Conservation (phyloP, 2,113 vertebrate species). For the Glaucidium brasilianum region DNA sequence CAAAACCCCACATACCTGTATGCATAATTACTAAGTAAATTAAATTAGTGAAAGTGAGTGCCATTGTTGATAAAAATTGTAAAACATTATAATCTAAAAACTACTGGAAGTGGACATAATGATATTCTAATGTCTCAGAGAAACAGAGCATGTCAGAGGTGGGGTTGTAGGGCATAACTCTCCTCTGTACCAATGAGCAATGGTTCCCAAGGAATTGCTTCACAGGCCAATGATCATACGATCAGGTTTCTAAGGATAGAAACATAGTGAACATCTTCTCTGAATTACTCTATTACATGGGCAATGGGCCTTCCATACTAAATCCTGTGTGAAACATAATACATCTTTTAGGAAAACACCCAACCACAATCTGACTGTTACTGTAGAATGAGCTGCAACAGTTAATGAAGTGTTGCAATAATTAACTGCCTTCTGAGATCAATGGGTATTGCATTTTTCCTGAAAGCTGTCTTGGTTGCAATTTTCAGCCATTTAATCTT, state of each 20-base stretch:
- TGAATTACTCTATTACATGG: not conserved
- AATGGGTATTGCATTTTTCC: not conserved
- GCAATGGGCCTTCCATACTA: not conserved
- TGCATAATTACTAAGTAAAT: not conserved
- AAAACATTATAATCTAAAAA: not conserved
- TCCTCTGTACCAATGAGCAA: not conserved
- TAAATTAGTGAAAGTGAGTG: not conserved
- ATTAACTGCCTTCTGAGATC: not conserved
- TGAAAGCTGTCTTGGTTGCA: not conserved
- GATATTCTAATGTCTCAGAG: not conserved
- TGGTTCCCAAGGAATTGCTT: not conserved
- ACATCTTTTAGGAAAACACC: not conserved
- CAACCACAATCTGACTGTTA: not conserved
- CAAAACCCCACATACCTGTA: not conserved
- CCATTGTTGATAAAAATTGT: not conserved
- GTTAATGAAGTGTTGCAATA: not conserved
- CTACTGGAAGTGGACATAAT: not conserved
- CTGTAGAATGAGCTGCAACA: not conserved
- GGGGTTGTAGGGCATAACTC: not conserved
- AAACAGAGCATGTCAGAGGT: not conserved
- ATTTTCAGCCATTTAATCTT: not conserved
- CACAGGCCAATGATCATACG: not conserved
- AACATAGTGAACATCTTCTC: not conserved
- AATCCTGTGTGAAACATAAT: not conserved
- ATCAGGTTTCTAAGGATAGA: not conserved